Conservation (phyloP, 2,888 invertebrate genomes). For the Sericinus montela region DNA sequence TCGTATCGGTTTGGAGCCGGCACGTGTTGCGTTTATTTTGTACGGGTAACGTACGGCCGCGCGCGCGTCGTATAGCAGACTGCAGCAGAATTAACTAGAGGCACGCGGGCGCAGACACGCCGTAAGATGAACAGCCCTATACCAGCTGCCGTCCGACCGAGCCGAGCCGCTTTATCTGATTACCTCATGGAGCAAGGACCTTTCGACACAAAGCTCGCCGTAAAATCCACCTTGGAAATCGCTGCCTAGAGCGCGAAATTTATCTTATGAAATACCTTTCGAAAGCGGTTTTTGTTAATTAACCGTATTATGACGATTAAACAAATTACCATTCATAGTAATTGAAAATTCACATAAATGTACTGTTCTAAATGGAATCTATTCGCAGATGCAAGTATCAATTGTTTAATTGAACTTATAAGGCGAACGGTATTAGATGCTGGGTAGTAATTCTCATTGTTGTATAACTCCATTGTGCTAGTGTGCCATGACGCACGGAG, state of each 20-base stretch:
- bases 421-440: slow-evolving; percentile 34
- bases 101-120: slow-evolving; percentile 36
- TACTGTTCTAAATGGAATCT: background rate
- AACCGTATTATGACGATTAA: background rate
- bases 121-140: slow-evolving; percentile 56
- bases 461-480: slow-evolving; percentile 54
- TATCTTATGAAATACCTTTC: slow-evolving; percentile 38
- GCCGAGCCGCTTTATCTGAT: slow-evolving; percentile 59
- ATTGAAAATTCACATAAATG: background rate
- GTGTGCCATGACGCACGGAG: slow-evolving; percentile 46
- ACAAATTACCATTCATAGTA: background rate
- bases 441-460: slow-evolving; percentile 58
- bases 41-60: slow-evolving; percentile 55
- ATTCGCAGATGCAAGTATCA: background rate
- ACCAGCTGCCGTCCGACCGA: slow-evolving; percentile 48
- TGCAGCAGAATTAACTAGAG: slow-evolving; percentile 34
- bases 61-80: slow-evolving; percentile 62
- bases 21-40: slow-evolving; percentile 28
- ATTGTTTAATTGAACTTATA: slow-evolving; percentile 5
- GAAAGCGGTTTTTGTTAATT: slow-evolving; percentile 7
- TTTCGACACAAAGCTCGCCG: slow-evolving; percentile 69
- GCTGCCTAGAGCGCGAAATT: slow-evolving; percentile 49
- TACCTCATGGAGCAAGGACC: slow-evolving; percentile 76
- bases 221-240: slow-evolving; percentile 72
- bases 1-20: slow-evolving; percentile 27